Evolutionary conservation across 1,140 invertebrate genomes (phyloP).

Genomic region (Drosophila triauraria): DNA sequence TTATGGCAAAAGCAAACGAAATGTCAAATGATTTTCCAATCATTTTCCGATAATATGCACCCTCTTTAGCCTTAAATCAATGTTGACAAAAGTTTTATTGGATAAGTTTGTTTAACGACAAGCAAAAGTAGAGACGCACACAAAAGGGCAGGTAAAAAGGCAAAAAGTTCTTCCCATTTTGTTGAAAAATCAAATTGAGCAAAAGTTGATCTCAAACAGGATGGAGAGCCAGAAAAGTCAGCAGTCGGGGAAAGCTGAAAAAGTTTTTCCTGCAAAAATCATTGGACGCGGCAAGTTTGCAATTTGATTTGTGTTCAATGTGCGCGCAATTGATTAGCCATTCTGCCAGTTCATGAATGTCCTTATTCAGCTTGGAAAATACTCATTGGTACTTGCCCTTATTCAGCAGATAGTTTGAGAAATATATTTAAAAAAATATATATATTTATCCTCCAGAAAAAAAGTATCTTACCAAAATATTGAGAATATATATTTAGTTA

Average conservation of each 20-base stretch:
- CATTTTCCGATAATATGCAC: conserved; percentile 67
- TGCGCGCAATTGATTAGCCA: conserved; percentile 80
- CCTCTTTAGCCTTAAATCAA: conserved; percentile 83
- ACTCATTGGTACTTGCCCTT: conserved; percentile 36
- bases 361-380: conserved; percentile 20
- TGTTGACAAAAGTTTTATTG: conserved; percentile 85
- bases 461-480: too few relatives aligned
- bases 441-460: background rate
- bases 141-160: conserved; percentile 74
- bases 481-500: too few relatives aligned
- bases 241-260: background rate
- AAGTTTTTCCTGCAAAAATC: conserved; percentile 47
- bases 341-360: conserved; percentile 71
- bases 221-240: conserved; percentile 31
- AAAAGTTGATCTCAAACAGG: conserved; percentile 69
- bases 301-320: conserved; percentile 82
- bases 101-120: conserved; percentile 85
- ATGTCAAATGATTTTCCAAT: conserved; percentile 47
- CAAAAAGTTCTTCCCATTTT: conserved; percentile 59
- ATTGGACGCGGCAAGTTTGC: conserved; percentile 72
- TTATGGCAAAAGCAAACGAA: conserved; percentile 44
- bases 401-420: conserved; percentile 10
- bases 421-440: background rate
- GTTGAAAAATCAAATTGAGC: conserved; percentile 82
- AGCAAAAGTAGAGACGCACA: conserved; percentile 51